Conservation (phyloP, 1,140 invertebrate genomes). For the Conus ventricosus region DNA sequence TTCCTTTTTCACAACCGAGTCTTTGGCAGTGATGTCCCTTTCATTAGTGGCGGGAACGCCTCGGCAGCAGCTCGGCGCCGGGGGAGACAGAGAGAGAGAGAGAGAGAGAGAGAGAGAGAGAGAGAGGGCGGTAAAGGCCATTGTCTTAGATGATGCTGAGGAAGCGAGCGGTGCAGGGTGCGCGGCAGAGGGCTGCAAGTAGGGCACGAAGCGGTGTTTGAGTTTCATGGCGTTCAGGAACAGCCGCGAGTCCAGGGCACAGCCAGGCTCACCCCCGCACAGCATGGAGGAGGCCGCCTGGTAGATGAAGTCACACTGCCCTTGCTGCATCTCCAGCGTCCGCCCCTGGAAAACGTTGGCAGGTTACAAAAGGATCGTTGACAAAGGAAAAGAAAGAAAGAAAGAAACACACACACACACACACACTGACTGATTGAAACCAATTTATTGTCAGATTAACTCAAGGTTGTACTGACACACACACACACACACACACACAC, state of each 20-base stretch:
- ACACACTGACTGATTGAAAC: too few relatives aligned
- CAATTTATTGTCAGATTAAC: too few relatives aligned
- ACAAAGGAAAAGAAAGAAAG: background rate
- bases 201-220: slow-evolving; percentile 49
- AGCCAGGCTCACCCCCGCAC: slow-evolving; percentile 49
- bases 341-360: slow-evolving; percentile 42
- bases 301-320: slow-evolving; percentile 56
- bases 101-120: slow-evolving; percentile 33
- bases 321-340: slow-evolving; percentile 40
- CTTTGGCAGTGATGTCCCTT: too few relatives aligned
- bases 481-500: too few relatives aligned
- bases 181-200: slow-evolving; percentile 36
- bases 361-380: background rate
- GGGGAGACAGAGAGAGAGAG: slow-evolving; percentile 30
- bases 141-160: slow-evolving; percentile 26
- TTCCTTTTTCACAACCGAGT: too few relatives aligned
- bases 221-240: slow-evolving; percentile 59
- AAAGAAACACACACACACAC: too few relatives aligned
- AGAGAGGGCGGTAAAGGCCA: background rate
- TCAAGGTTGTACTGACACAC: too few relatives aligned
- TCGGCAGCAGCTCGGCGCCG: too few relatives aligned
- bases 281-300: slow-evolving; percentile 49
- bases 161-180: slow-evolving; percentile 35
- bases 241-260: slow-evolving; percentile 51
- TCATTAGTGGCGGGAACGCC: too few relatives aligned